Evolutionary conservation across 2,113 vertebrate species (phyloP).

Genomic region (Chamaea fasciata): DNA sequence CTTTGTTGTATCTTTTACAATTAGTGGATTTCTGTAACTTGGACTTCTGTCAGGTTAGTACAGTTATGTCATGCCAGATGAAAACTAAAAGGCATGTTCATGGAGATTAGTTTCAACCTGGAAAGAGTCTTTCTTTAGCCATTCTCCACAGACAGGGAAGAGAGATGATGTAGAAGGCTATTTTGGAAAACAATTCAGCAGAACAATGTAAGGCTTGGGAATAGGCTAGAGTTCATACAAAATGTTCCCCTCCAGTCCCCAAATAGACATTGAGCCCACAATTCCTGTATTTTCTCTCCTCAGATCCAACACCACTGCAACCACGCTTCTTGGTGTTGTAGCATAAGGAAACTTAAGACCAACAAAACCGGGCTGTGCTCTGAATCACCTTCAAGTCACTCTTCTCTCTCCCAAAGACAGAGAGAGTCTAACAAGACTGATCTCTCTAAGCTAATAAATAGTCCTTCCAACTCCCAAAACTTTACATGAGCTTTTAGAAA

Average conservation of each 20-base stretch:
- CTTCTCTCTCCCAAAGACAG: background rate
- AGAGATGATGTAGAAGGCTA: background rate
- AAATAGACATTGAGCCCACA: background rate
- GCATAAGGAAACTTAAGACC: background rate
- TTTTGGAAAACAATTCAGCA: background rate
- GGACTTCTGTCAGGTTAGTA: background rate
- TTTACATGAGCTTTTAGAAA: background rate
- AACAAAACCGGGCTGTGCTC: background rate
- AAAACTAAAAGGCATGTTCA: background rate
- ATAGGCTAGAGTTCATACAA: background rate
- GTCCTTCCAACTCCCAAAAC: background rate
- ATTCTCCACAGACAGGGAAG: background rate
- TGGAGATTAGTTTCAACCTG: background rate
- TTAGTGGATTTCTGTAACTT: background rate
- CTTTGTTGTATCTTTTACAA: background rate
- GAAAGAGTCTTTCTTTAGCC: background rate
- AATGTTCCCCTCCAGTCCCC: background rate
- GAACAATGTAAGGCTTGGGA: background rate
- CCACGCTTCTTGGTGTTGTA: background rate
- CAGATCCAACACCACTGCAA: background rate
- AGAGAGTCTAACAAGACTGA: fast-evolving
- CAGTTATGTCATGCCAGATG: background rate
- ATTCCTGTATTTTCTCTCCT: background rate
- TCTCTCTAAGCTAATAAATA: background rate
- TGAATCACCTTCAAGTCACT: background rate